Evolutionary conservation across 2,113 vertebrate species (phyloP).

Genomic region (Clarias gariepinus): DNA sequence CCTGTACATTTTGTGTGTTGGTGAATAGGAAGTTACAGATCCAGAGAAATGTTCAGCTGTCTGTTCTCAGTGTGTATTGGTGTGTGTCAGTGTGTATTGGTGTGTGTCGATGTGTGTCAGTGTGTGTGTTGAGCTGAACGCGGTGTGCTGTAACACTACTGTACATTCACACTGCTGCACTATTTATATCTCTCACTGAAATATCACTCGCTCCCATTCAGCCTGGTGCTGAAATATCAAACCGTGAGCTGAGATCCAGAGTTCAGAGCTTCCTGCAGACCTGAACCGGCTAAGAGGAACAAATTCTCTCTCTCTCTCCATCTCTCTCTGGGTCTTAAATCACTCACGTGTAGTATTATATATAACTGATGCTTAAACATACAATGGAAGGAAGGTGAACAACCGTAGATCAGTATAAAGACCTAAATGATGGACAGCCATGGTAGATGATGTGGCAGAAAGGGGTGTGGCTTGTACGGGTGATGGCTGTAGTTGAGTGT

Average conservation of each 20-base stretch:
- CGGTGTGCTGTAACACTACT: slow-evolving; percentile 33
- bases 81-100: not conserved
- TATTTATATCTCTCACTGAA: slow-evolving; percentile 40
- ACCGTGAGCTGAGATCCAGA: slow-evolving; percentile 8
- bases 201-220: slow-evolving; percentile 38
- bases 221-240: slow-evolving; percentile 47
- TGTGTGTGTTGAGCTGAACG: slow-evolving; percentile 13
- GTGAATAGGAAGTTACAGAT: not conserved
- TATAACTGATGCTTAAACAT: not conserved
- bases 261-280: slow-evolving; percentile 13
- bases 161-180: slow-evolving; percentile 16
- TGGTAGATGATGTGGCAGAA: no score
- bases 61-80: not conserved
- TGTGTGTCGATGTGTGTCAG: not conserved
- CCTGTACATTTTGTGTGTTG: not conserved
- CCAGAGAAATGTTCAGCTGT: slow-evolving; percentile 1
- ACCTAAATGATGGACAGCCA: not conserved
- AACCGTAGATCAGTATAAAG: not conserved
- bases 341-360: not conserved
- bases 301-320: not conserved
- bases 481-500: not conserved
- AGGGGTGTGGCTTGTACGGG: not conserved
- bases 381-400: not conserved
- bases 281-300: not conserved
- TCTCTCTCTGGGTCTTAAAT: not conserved